Base-by-base conservation (phyloP, 2,888 invertebrate species). In the Dasypogon diadema region DNA sequence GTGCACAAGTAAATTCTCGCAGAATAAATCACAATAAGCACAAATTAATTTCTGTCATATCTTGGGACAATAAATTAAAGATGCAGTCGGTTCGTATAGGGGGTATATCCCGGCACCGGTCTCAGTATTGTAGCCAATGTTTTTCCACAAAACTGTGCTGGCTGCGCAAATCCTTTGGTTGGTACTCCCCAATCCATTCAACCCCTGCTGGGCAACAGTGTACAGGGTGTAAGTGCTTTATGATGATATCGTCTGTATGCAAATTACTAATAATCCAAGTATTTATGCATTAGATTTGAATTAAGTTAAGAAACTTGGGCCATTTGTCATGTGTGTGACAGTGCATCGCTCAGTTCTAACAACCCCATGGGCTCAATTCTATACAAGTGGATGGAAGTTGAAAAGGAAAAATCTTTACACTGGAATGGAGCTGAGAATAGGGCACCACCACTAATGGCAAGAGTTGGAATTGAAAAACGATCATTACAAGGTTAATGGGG, bases 21-120 rank as follows among this genome's bases (percentile, higher is more conserved):
- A 51, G 18, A 51, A 51, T 51, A 51, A 51, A 51, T 51, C 51
- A 51, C 14, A 51, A 51, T 51, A 18, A 21, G 51, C 51, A 51
- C 51, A 51, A 51, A 51, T 51, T 51, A 51, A 51, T 51, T 51
- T 51, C 51, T 51, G 51, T 51, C 51, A 51, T 51, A 51, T 51
- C 51, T 42, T 48, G n/a, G 51, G 3, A 51, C 18, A 51, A 51
- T 51, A 51, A 51, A 51, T 51, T 51, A 51, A 18, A 51, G 51
- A 51, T 51, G 51, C 51, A 51, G 51, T 18, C 51, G 51, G 18
- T 51, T 21, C 6, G 51, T 51, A 8, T 4, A 6, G 30, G n/a
- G n/a, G n/a, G n/a, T n/a, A n/a, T n/a, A n/a, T n/a, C n/a, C n/a
- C n/a, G n/a, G n/a, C n/a, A n/a, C n/a, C n/a, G n/a, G n/a, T n/a